Evolutionary conservation across 2,113 vertebrate genomes (phyloP), one percentile per base, ranked within the genome.

Genomic region (Mesembrinibis cayennensis): DNA sequence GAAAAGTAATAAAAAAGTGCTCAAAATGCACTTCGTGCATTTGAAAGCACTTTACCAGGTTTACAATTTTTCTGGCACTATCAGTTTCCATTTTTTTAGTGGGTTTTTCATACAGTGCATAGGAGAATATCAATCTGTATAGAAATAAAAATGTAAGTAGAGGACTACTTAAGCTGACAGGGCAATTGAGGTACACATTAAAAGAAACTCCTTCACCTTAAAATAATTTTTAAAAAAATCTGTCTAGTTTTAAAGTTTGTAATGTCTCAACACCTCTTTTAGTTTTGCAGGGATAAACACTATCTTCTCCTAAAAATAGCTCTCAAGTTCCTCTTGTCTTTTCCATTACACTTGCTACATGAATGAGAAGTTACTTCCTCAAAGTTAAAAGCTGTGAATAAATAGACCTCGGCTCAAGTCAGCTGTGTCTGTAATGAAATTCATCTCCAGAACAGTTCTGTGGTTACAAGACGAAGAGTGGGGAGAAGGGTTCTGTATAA

Each of bases 231-330:
- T 3, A 34, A 26, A 26, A 49, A 32, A 56, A 38, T 42, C 66
- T 90, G 83, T 94, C 96, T 91, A 65, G 52, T 38, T 67, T 95
- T 82, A 42, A 80, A 67, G 32, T 80, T 76, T 36, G 66, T 82
- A 89, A 76, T 61, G 77, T 94, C 94, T 92, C 65, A 32, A 71
- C 10, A 21, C 30, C 7, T 4, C 65, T 63, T 95, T 92, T 84
- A 71, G 77, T 89, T 96, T 87, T 93, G 87, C 89, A 97, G 49
- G 18, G 22, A 80, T 79, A 94, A 89, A 72, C 93, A 94, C 42
- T 91, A 63, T 89, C 34, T 95, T 79, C 80, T 91, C 81, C 87
- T 93, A 79, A 95, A 95, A 96, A 95, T 49, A 91, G 55, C 42
- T 71, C 29, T 65, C 40, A 82, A 82, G 80, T 96, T 96, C 87